Base-by-base conservation (phyloP, 2,888 invertebrate genomes). In the Chymomyza amoena region DNA sequence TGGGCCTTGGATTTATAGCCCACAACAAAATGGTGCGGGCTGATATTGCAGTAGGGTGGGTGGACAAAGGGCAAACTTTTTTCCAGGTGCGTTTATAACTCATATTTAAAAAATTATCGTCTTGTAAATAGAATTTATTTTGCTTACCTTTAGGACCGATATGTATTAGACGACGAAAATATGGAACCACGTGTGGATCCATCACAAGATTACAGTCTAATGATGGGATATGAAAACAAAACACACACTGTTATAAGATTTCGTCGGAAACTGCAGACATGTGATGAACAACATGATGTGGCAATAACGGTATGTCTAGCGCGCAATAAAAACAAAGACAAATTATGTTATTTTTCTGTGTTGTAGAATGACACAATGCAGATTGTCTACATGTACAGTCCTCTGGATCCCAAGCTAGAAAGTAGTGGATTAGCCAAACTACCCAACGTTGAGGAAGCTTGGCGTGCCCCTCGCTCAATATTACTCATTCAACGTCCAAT, bases 1-100 rank as follows among this genome's bases (percentile, higher is more conserved):
- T 97, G 66, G 96, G 96, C 7, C 93, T 97, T 80, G 97, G 97
- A 56, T 95, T 97, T 91, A 96, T 96, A 75, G 93, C 93, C 36
- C 95, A 94, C 86, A 95, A 96, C 70, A 93, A 94, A 71, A 95
- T 95, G 95, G 93, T 94, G 87, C 95, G 95, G 25, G 94, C 96
- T 60, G 97, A 97, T 93, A 94, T 97, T 92, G 94, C 96, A 76
- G 94, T 97, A 88, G 96, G 96, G 67, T 97, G 97, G 97, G 95
- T 97, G 73, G 95, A 96, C 92, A 94, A 95, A 75, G 94, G 94
- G 81, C 93, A 94, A 91, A 95, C 95, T 76, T 94, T 95, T 91
- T 93, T 96, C 91, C 94, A 96, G 94, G 96, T 96, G 92, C 94
- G 6, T 45, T 45, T 13, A 13, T 13, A 45, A 15, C 25, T 61